Conservation (phyloP, 2,888 invertebrate genomes). For the Agapostemon virescens region DNA sequence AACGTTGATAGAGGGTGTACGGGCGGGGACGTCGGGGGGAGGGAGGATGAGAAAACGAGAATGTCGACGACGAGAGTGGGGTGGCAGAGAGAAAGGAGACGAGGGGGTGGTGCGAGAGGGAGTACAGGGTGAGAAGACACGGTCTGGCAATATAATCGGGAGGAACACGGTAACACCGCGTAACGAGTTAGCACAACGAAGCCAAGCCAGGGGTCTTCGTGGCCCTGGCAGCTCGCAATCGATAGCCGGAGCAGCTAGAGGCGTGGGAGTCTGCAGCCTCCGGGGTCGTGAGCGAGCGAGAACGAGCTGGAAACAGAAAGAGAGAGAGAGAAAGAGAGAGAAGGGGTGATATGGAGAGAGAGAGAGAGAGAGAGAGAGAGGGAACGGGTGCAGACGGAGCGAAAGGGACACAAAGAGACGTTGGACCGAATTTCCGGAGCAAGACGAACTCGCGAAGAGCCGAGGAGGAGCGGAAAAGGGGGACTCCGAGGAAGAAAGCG, state of each 20-base stretch:
- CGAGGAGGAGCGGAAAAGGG: constrained; percentile 17
- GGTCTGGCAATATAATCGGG: constrained; percentile 18
- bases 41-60: background rate
- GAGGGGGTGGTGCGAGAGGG: constrained; percentile 2
- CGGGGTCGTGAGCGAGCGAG: constrained; percentile 36
- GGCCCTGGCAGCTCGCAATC: constrained; percentile 73
- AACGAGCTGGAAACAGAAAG: background rate
- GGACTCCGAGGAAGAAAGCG: constrained; percentile 18
- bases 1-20: too few species aligned
- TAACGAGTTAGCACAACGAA: constrained; percentile 70
- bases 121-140: constrained; percentile 5
- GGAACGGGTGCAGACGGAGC: background rate
- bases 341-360: constrained; percentile 49
- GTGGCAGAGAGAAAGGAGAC: background rate
- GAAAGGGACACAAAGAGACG: constrained; percentile 62
- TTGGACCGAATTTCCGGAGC: constrained; percentile 63
- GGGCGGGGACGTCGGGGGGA: too few species aligned
- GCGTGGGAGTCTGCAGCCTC: constrained; percentile 66
- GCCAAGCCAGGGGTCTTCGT: constrained; percentile 63
- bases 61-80: background rate
- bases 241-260: constrained; percentile 71
- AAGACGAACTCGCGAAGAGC: constrained; percentile 33
- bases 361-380: background rate
- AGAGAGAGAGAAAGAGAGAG: constrained; percentile 6
- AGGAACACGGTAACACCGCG: constrained; percentile 64